Evolutionary conservation across 2,797 vertebrate species (phyloP).

Genomic region (Neoniphon sammara): DNA sequence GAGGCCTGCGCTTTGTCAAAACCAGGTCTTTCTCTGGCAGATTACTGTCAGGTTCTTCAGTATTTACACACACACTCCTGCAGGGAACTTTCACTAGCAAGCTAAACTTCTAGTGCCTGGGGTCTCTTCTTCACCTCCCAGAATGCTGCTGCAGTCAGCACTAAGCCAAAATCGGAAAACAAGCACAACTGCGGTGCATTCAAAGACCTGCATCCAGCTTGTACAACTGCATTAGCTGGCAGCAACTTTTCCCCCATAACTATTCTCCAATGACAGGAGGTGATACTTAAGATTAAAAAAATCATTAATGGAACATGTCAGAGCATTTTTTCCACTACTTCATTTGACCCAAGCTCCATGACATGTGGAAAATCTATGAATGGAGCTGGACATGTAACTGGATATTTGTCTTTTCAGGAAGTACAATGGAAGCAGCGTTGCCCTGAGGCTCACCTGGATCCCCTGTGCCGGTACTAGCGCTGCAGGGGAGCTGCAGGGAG

Average conservation of each 20-base stretch:
- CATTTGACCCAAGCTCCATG: constrained; percentile 52
- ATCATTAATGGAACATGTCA: constrained; percentile 10
- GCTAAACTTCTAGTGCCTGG: constrained; percentile 4
- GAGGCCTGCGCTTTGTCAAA: constrained; percentile 1
- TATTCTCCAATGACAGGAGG: not conserved
- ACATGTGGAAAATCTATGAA: constrained; percentile 59
- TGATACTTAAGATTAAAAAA: constrained; percentile 7
- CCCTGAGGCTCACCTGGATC: constrained; percentile 51
- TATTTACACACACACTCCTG: constrained; percentile 22
- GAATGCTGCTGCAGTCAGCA: constrained; percentile 18
- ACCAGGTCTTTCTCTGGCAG: constrained; percentile 11
- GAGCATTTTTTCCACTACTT: constrained; percentile 48
- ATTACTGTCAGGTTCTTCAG: not conserved
- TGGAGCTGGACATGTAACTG: constrained; percentile 65
- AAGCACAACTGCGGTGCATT: constrained; percentile 24
- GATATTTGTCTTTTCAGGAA: constrained; percentile 70
- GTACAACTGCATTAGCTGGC: not conserved
- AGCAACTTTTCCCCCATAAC: too few species aligned
- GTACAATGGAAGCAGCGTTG: constrained; percentile 59
- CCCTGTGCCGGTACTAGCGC: constrained; percentile 33
- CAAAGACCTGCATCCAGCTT: constrained; percentile 39
- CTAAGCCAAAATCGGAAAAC: not conserved
- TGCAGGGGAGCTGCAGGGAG: constrained; percentile 23
- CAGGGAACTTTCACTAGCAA: constrained; percentile 14
- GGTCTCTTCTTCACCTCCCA: constrained; percentile 33